Evolutionary conservation across 1,140 invertebrate species (phyloP).

Genomic region (Meloidogyne floridensis): DNA sequence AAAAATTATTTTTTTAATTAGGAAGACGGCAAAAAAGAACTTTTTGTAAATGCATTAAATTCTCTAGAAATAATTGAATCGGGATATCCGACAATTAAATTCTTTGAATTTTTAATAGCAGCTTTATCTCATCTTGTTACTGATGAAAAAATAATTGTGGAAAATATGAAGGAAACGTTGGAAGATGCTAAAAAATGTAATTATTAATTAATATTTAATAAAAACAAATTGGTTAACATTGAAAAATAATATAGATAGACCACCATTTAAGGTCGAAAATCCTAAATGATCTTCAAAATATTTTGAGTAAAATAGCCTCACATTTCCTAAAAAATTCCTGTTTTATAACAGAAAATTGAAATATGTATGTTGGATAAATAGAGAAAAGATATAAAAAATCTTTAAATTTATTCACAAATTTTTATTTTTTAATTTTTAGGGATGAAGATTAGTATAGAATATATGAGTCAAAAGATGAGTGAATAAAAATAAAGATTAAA

Average conservation of each 20-base stretch:
- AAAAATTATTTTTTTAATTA: background rate
- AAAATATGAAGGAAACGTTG: background rate
- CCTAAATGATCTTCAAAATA: no score
- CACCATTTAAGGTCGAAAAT: no score
- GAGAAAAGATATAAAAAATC: background rate
- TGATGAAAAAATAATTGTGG: background rate
- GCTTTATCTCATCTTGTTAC: background rate
- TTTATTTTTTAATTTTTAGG: background rate
- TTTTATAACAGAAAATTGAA: no score
- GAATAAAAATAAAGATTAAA: background rate
- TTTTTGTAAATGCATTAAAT: slow-evolving; percentile 4
- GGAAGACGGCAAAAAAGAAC: background rate
- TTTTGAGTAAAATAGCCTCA: no score
- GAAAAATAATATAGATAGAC: no score
- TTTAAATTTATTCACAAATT: background rate
- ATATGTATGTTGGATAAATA: no score
- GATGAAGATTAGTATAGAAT: background rate
- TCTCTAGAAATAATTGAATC: background rate
- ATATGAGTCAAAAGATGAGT: background rate
- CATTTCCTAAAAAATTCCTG: no score
- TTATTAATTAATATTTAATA: no score
- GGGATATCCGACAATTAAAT: background rate
- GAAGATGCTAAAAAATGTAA: background rate
- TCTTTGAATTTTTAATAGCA: slow-evolving; percentile 1
- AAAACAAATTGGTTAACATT: no score